These are phyloP conservation scores for Carettochelys insculpta DNA, from an alignment of 2,113 vertebrate genomes.

Conservation along the genomic window DNA sequence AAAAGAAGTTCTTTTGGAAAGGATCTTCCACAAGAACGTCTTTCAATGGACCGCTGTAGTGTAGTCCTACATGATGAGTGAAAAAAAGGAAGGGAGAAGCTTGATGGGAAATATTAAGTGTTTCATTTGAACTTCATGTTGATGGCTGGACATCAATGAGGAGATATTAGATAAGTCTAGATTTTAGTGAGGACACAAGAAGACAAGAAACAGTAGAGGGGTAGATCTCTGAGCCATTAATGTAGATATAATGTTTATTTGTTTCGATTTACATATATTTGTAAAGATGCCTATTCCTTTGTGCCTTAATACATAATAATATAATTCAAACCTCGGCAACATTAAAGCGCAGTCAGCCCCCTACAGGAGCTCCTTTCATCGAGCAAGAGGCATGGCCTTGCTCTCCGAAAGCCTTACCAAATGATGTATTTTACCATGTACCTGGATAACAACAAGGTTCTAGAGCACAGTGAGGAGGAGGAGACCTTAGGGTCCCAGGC, in stretches of 20 bases:
- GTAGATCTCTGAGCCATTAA: accelerated
- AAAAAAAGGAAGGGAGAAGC: background rate
- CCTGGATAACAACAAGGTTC: background rate
- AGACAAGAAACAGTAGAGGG: background rate
- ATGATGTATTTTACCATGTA: background rate
- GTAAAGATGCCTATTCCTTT: background rate
- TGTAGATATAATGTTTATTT: background rate
- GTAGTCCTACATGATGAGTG: background rate
- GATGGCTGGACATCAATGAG: background rate
- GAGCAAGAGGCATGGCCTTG: too few relatives aligned
- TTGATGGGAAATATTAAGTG: background rate
- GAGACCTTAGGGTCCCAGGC: background rate
- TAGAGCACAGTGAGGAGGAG: background rate
- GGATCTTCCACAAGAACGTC: too few relatives aligned
- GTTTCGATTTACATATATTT: background rate
- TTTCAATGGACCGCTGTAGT: too few relatives aligned
- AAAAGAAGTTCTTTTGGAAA: too few relatives aligned
- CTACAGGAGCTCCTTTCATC: background rate
- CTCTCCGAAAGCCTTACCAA: background rate
- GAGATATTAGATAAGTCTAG: background rate
- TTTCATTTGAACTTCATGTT: background rate
- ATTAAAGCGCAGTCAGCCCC: background rate
- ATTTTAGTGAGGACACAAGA: background rate
- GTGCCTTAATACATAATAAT: background rate
- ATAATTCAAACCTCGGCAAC: background rate